A percentile compares a stretch with the other conserved stretches of the same genome.
Conservation (phyloP, 2,797 vertebrate species). For the Bradypodion ventrale region DNA sequence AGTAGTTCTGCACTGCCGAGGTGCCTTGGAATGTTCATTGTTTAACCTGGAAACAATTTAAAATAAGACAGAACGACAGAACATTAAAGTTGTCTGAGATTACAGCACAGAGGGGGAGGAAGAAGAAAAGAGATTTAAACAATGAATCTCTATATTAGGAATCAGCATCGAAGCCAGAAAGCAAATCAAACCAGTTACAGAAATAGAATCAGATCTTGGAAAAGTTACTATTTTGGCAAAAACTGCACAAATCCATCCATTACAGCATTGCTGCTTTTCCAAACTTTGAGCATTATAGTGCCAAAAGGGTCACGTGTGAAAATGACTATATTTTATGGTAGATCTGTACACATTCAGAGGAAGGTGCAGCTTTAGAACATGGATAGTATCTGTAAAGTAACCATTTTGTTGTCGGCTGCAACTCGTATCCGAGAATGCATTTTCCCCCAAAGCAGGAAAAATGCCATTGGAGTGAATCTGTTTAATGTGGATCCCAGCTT, state of each 20-base stretch:
- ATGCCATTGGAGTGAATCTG: no score
- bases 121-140: conserved; percentile 49
- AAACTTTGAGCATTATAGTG: conserved; percentile 18
- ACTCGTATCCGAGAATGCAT: no score
- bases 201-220: not conserved
- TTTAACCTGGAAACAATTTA: conserved; percentile 72
- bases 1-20: conserved; percentile 49
- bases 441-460: no score
- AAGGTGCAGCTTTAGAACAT: not conserved
- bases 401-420: no score
- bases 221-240: no score
- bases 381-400: not conserved
- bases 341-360: not conserved
- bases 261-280: no score
- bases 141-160: conserved; percentile 46
- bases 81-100: conserved; percentile 52
- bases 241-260: no score
- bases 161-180: not conserved
- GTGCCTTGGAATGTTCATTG: conserved; percentile 68
- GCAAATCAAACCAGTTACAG: conserved; percentile 23
- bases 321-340: not conserved
- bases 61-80: conserved; percentile 44
- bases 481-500: no score
- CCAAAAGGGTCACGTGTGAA: not conserved
- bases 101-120: conserved; percentile 35